Conservation (phyloP, 1,140 invertebrate genomes). For the Dryas iulia region DNA sequence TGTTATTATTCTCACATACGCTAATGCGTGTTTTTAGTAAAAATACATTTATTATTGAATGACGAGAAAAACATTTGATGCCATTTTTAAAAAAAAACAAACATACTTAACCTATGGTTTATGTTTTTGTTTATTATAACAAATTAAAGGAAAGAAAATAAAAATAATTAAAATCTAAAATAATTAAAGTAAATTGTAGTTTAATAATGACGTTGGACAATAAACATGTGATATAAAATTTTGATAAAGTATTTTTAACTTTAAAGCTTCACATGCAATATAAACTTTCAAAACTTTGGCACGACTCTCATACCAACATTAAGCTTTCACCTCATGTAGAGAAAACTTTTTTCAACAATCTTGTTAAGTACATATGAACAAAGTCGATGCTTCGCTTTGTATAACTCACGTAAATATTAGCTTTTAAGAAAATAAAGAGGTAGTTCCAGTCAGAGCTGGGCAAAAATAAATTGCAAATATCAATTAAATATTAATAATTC, state of each 20-base stretch:
- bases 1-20: too few relatives aligned
- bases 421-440: not conserved
- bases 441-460: constrained; percentile 1
- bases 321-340: not conserved
- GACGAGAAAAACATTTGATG: too few relatives aligned
- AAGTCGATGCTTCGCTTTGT: not conserved
- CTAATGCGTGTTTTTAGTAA: too few relatives aligned
- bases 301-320: not conserved
- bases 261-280: constrained; percentile 4
- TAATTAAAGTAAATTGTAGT: not conserved
- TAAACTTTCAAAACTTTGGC: not conserved
- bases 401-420: constrained; percentile 7
- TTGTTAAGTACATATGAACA: not conserved
- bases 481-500: too few relatives aligned
- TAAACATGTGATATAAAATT: not conserved
- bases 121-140: too few relatives aligned
- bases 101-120: too few relatives aligned
- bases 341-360: not conserved
- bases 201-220: not conserved
- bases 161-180: too few relatives aligned
- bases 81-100: too few relatives aligned
- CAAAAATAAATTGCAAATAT: too few relatives aligned
- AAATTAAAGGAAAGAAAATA: too few relatives aligned
- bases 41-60: too few relatives aligned
- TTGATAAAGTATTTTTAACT: not conserved